Base-by-base conservation (phyloP, 1,140 invertebrate species). In the Drosophila miranda region DNA sequence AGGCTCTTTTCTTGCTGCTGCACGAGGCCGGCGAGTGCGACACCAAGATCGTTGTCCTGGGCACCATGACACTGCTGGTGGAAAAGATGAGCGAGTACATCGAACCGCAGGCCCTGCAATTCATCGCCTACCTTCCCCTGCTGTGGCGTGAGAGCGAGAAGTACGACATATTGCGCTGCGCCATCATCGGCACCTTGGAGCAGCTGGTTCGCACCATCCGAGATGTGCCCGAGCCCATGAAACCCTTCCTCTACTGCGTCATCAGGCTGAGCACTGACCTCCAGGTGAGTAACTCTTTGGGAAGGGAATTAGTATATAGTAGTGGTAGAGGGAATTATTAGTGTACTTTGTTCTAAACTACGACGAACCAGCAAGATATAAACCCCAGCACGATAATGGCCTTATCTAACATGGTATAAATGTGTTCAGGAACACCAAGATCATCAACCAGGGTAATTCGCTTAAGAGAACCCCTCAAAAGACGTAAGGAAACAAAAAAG, bases 21-120 rank as follows among this genome's bases (percentile, higher is more conserved):
- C 96, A 96, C 89, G 96, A 98, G 91, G 96, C 96, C 0, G 93
- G 94, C 74, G 97, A 98, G 92, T 98, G 96, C 93, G 97, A 99
- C 91, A 98, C 96, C 3, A 99, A 98, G 92, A 97, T 98, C 95
- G 95, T 96, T 79, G 95, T 98, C 14, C 92, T 99, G 21, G 95
- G 96, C 91, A 96, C 98, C 44, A 93, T 99, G 90, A 97, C 97
- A 28, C 96, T 97, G 90, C 94, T 99, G 67, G 95, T 98, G 70
- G 96, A 98, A 91, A 93, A 97, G 70, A 95, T 97, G 90, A 96
- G 96, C 21, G 92, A 93, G 46, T 93, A 93, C 41, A 96, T 98
- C 49, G 92, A 92, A 26, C 86, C 91, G 9, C 95, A 96, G 5
- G 92, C 94, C 1, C 92, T 93, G 54, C 93, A 94, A 19, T 92